Conservation (phyloP, 2,113 vertebrate species). For the Probosciger aterrimus region DNA sequence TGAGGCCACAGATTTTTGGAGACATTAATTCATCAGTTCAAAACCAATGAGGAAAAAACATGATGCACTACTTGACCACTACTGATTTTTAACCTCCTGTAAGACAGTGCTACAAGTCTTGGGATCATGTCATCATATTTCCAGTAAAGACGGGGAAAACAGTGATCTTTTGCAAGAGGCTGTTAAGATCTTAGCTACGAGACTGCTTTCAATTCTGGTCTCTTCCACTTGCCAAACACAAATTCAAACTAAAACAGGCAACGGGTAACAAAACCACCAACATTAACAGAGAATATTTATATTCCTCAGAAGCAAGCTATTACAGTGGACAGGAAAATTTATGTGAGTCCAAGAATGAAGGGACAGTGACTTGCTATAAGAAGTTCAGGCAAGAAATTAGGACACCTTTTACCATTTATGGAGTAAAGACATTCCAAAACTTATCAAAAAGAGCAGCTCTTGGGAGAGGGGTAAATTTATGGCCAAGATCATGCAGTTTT, state of each 20-base stretch:
- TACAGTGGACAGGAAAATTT: background rate
- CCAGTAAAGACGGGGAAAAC: background rate
- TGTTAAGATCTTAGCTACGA: background rate
- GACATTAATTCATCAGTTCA: background rate
- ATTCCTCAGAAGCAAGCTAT: background rate
- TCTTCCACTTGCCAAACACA: background rate
- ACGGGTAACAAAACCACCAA: background rate
- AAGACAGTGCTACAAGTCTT: background rate
- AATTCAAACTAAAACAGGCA: background rate
- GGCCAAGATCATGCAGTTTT: background rate
- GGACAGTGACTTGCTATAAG: background rate
- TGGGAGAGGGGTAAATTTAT: background rate
- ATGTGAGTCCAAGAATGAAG: background rate
- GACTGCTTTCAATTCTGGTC: background rate
- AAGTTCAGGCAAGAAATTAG: background rate
- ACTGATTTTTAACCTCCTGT: background rate
- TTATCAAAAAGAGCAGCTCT: background rate
- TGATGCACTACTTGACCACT: background rate
- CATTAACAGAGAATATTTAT: background rate
- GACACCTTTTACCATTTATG: background rate
- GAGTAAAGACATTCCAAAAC: background rate
- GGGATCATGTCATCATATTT: accelerated
- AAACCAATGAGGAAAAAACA: background rate
- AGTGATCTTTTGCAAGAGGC: background rate
- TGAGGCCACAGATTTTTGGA: background rate